Conservation (phyloP, 1,140 invertebrate species). For the Philotrypesis tridentata region DNA sequence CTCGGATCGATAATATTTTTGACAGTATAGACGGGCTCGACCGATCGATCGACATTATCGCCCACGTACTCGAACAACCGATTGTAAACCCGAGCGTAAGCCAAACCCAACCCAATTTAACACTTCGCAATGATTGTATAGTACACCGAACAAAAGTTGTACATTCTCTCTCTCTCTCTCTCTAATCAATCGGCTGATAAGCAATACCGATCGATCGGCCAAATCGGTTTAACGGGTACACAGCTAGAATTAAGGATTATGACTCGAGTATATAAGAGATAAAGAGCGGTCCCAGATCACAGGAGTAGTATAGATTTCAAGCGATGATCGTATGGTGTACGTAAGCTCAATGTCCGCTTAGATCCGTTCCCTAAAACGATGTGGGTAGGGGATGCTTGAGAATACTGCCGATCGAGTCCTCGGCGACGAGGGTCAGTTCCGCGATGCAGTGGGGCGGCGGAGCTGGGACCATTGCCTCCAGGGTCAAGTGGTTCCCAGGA, state of each 20-base stretch:
- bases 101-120: too few relatives aligned
- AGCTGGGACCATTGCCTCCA: slow-evolving; percentile 66
- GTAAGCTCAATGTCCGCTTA: neutral
- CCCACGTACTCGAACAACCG: too few relatives aligned
- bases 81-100: neutral
- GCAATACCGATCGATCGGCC: neutral
- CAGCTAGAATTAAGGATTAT: neutral
- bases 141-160: neutral
- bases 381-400: slow-evolving; percentile 71
- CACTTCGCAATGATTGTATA: too few relatives aligned
- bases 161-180: too few relatives aligned
- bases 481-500: slow-evolving; percentile 65
- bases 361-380: slow-evolving; percentile 59
- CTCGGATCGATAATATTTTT: neutral
- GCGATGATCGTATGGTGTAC: slow-evolving; percentile 10
- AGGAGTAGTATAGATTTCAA: slow-evolving; percentile 21
- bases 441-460: slow-evolving; percentile 63
- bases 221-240: neutral
- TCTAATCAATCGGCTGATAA: too few relatives aligned
- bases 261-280: neutral
- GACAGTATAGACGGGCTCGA: neutral
- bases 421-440: slow-evolving; percentile 67
- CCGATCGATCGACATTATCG: neutral
- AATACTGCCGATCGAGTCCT: slow-evolving; percentile 71
- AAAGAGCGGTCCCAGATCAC: slow-evolving; percentile 9